phyloP scores from a whole-genome alignment of 2,888 invertebrate species.

The Oscheius onirici region DNA sequence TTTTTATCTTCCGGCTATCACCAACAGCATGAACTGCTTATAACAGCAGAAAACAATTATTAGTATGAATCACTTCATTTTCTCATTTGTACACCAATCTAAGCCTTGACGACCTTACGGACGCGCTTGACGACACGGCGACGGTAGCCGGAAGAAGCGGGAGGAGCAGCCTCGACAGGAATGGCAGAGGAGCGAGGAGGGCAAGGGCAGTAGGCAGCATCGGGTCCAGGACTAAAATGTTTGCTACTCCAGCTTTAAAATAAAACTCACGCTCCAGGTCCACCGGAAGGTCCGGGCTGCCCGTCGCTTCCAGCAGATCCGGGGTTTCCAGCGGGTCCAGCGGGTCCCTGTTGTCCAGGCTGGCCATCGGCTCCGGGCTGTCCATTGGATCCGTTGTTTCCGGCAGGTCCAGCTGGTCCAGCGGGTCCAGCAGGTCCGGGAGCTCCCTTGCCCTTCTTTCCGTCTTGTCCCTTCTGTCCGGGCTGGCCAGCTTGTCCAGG shows the following conservation, averaged over 20 bases:
- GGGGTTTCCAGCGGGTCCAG: conserved; percentile 55
- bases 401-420: conserved; percentile 58
- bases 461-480: conserved; percentile 55
- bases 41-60: too few species aligned
- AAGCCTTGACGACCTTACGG: conserved; percentile 10
- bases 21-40: too few species aligned
- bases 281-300: conserved; percentile 56
- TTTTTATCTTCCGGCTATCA: too few species aligned
- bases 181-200: conserved; percentile 9
- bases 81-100: neutral
- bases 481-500: conserved; percentile 49
- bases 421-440: conserved; percentile 57
- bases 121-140: conserved; percentile 19
- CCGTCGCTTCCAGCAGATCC: conserved; percentile 54
- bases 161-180: neutral
- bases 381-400: conserved; percentile 48
- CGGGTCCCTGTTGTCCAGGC: conserved; percentile 47
- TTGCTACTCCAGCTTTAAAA: neutral
- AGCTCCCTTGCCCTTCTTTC: conserved; percentile 56
- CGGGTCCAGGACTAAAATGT: conserved; percentile 14
- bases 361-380: conserved; percentile 37
- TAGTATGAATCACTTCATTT: too few species aligned
- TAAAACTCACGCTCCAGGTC: conserved; percentile 39
- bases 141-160: conserved; percentile 19
- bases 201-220: conserved; percentile 28